These are phyloP conservation scores for Sesia apiformis DNA, from an alignment of 2,888 invertebrate species.

Conservation along the genomic window DNA sequence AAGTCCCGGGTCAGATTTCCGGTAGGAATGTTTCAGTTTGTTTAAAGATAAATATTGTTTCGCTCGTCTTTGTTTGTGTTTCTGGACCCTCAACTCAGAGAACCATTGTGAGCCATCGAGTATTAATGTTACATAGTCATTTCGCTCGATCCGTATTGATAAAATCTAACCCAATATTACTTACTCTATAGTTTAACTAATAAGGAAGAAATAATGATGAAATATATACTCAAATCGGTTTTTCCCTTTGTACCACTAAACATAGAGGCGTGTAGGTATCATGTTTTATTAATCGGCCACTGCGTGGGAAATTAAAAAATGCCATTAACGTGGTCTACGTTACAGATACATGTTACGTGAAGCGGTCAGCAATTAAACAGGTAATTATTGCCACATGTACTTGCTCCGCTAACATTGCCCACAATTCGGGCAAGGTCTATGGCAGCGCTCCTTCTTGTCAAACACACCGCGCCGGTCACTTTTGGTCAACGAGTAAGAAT, in stretches of 20 bases:
- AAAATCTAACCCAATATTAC: too few species aligned
- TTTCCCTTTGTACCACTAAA: background rate
- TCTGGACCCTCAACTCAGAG: too few species aligned
- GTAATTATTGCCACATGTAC: slow-evolving; percentile 30
- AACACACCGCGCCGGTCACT: slow-evolving; percentile 22
- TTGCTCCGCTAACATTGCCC: slow-evolving; percentile 32
- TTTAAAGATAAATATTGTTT: too few species aligned
- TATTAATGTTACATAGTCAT: too few species aligned
- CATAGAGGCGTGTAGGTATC: background rate
- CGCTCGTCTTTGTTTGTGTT: too few species aligned
- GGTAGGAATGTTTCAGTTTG: too few species aligned
- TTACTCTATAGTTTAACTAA: too few species aligned
- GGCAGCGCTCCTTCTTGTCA: slow-evolving; percentile 23
- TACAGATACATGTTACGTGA: background rate
- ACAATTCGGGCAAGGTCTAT: slow-evolving; percentile 33
- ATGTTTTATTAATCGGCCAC: background rate
- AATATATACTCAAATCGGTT: background rate
- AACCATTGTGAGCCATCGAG: too few species aligned
- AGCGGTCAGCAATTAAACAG: slow-evolving; percentile 8
- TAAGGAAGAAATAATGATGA: too few species aligned
- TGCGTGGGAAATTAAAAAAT: slow-evolving; percentile 3
- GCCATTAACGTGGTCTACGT: background rate
- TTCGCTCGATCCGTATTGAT: too few species aligned
- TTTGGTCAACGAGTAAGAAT: slow-evolving; percentile 30
- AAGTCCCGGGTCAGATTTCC: too few species aligned